A percentile compares a stretch with the other conserved stretches of the same genome.
Conservation (phyloP, 1,140 invertebrate genomes). For the Neelides sp. region DNA sequence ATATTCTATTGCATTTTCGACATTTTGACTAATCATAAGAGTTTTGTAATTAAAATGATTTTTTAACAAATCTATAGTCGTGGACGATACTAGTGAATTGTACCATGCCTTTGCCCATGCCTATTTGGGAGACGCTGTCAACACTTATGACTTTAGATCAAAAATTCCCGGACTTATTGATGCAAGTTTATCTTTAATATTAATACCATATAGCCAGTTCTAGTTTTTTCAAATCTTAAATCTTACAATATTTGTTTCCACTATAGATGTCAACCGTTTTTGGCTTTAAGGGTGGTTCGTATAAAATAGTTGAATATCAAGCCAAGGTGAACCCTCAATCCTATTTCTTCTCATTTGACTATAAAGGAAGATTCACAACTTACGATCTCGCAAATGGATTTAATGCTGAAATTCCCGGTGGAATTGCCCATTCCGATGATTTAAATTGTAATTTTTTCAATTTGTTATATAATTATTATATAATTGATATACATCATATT, state of each 20-base stretch:
- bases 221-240: neutral
- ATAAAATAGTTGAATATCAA: neutral
- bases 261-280: conserved; percentile 2
- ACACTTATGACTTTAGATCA: neutral
- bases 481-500: too few species aligned
- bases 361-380: conserved; percentile 4
- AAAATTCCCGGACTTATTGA: conserved; percentile 8
- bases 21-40: too few species aligned
- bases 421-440: conserved; percentile 11
- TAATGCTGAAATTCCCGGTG: conserved; percentile 5
- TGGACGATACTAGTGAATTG: conserved; percentile 1
- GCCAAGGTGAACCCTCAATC: neutral
- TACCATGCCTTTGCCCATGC: neutral
- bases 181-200: neutral
- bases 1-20: too few species aligned
- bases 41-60: neutral
- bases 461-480: neutral
- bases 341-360: conserved; percentile 16
- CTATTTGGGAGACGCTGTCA: conserved; percentile 3
- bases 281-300: conserved; percentile 2
- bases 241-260: too few species aligned
- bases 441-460: neutral
- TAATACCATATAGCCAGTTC: neutral
- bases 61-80: neutral
- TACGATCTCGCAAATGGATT: conserved; percentile 6